Evolutionary conservation across 2,113 vertebrate genomes (phyloP).

Genomic region (Piaya cayana): DNA sequence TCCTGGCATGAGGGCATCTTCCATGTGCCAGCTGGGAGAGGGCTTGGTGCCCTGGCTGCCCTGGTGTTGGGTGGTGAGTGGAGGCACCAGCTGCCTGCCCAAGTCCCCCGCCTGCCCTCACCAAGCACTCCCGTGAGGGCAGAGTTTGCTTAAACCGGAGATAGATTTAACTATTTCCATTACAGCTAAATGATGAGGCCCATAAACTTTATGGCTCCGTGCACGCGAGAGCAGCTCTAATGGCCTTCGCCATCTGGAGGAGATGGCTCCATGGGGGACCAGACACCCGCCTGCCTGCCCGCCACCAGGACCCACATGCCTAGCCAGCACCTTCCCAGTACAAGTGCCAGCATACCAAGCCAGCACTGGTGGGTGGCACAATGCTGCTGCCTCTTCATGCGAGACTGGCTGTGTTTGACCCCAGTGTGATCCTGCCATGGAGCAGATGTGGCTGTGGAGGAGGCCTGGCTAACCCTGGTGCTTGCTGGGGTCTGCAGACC

Average conservation of each 20-base stretch:
- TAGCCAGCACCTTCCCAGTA: background rate
- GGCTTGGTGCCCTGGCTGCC: background rate
- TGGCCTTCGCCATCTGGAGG: constrained; percentile 70
- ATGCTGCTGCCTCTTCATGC: fast-evolving
- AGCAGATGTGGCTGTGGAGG: background rate
- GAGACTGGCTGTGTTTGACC: background rate
- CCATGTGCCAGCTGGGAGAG: background rate
- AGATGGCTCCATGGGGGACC: constrained; percentile 48
- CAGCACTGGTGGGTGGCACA: fast-evolving
- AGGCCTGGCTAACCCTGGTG: fast-evolving
- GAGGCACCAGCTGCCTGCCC: background rate
- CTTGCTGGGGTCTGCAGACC: background rate
- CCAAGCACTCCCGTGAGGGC: constrained; percentile 41
- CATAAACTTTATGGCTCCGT: constrained; percentile 72
- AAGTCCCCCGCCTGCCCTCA: background rate
- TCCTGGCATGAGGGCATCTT: fast-evolving
- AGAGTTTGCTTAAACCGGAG: constrained; percentile 73
- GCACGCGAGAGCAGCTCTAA: constrained; percentile 54
- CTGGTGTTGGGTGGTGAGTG: fast-evolving
- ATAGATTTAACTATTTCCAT: constrained; percentile 76
- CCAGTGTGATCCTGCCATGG: fast-evolving
- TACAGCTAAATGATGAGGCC: constrained; percentile 73
- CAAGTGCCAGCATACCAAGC: fast-evolving
- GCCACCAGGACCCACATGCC: background rate
- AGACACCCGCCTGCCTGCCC: background rate